Base-by-base conservation (phyloP, 2,797 vertebrate species). In the Poeciliopsis paucimaculata region DNA sequence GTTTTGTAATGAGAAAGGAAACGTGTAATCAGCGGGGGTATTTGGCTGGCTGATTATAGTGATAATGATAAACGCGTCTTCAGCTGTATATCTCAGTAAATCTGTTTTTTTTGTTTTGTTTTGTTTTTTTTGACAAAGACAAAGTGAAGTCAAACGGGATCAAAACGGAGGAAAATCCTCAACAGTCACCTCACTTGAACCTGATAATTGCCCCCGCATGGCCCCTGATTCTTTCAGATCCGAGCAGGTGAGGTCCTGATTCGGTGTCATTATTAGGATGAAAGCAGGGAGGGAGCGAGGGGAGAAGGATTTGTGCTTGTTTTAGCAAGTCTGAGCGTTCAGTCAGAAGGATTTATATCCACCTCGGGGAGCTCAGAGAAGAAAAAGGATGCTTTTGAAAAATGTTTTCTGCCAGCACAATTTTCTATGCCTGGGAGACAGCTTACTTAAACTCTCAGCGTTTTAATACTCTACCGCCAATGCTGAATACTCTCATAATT, bases 271-370 rank as follows among this genome's bases (percentile, higher is more conserved):
- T 88, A 89, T 87, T 88, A 89, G 91, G 91, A 91, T 91, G 85
- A 93, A 91, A 91, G 87, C 23, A 66, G 62, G 23, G 34, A 80
- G 89, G 80, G 86, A 87, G 90, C 34, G 23, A 36, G 80, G 89
- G 80, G 86, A 87, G 90, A 45, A 80, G 87, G 89, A 91, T 91
- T 90, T 88, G 76, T 89, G 93, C 93, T 84, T 93, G 93, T 94
- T 94, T 92, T 90, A 93, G 93, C 93, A 94, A 89, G 94, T 87
- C 91, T 86, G 46, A 83, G 87, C 83, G 88, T 90, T 94, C 91
- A 84, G 73, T 82, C 75, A 81, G 78, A 89, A 88, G 86, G 85
- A 89, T 90, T 92, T 85, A 85, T 88, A 86, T 91, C 73, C 89
- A 92, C 91, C 94, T 91, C 84, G 39, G 92, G 90, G 91, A 93